Evolutionary conservation across 2,888 invertebrate genomes (phyloP), one percentile per base, ranked within the genome.

Genomic region (Brachyptera putata): DNA sequence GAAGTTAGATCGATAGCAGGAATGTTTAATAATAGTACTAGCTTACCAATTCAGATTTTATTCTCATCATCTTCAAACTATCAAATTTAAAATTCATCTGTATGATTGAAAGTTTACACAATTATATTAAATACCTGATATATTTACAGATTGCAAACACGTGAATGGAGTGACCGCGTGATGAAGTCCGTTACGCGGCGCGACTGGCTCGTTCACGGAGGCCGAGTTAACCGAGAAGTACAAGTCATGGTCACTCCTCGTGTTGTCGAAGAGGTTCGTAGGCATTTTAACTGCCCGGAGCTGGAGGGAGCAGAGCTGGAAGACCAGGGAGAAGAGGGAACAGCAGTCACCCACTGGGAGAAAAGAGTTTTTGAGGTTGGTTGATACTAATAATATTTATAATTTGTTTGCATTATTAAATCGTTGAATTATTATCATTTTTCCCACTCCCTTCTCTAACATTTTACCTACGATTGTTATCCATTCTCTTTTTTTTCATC

Each of bases 311-410:
- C 97, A 0, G 98, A 99, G 73, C 74, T 99, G 43, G 98, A 99
- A 76, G 95, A 99, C 76, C 98, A 99, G 76, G 98, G 98, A 0
- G 95, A 94, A 14, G 95, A 97, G 67, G 99, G 99, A 0, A 99
- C 99, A 0, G 89, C 92, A 0, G 78, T 97, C 46, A 98, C 98
- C 0, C 99, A 99, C 72, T 99, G 98, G 98, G 99, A 99, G 76
- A 99, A 99, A 72, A 78, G 99, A 58, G 86, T 98, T 1, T 95
- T 98, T 73, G 99, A 99, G 84, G 95, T 95, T 70, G 73, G 71
- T 63, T 3, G 14, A 16, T n/a, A n/a, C n/a, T n/a, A n/a, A n/a
- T n/a, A n/a, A n/a, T n/a, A n/a, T n/a, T n/a, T 14, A n/a, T 18
- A 26, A 26, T 7, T 7, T 26, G 26, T 26, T 26, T 26, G 3